Base-by-base conservation (phyloP, 2,888 invertebrate species). In the Metellina segmentata region DNA sequence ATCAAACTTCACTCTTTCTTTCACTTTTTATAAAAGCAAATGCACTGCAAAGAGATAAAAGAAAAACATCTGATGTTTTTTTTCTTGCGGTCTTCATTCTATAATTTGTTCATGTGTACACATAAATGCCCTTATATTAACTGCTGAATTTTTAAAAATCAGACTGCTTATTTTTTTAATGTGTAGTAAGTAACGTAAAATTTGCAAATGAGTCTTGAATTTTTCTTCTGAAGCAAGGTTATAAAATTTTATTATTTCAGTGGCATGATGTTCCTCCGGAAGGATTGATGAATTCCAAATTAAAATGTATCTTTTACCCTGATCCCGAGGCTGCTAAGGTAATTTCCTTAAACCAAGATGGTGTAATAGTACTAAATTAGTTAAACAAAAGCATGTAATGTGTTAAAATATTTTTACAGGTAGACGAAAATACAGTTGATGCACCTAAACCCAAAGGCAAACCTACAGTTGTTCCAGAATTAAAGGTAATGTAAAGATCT, bases 251-350 rank as follows among this genome's bases (percentile, higher is more conserved):
- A 34, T 34, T 34, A 34, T n/a, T n/a, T n/a, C 70, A 89, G 88
- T 92, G 91, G 91, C 98, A 97, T 95, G 98, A 98, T 94, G 97
- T 97, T 93, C 96, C 96, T 94, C 96, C 97, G 78, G 97, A 97
- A 81, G 97, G 97, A 94, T 96, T 99, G 94, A 98, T 99, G 95
- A 99, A 99, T 95, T 98, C 98, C 93, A 99, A 99, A 96, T 96
- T 99, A 94, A 98, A 98, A 95, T 99, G 99, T 95, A 97, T 98
- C 5, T 99, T 99, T 95, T 98, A 98, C 95, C 97, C 97, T 51
- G 97, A 97, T 61, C 6, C 86, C 49, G 85, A 86, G 51, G 19
- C 71, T 52, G 70, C 70, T 53, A 70, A 78, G 78, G 89, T 89
- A 89, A 9, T 61, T 61, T 61, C 61, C 16, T 61, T 9, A 61